phyloP scores from a whole-genome alignment of 2,797 vertebrate genomes.

The Myoxocephalus aenaeus region DNA sequence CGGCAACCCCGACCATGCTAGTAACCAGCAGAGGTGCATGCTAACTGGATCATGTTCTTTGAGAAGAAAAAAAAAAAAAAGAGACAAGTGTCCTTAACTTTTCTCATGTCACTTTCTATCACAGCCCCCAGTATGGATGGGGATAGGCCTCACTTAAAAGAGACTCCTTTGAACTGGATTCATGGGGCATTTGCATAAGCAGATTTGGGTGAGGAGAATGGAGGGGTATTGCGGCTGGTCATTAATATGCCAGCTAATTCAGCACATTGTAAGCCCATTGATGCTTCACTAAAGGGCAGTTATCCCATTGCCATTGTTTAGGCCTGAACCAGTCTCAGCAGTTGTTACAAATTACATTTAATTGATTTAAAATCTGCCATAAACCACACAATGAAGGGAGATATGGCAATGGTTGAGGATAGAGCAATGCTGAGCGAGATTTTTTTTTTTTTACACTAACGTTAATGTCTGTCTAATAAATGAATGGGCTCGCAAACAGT shows the following conservation, averaged over 20 bases:
- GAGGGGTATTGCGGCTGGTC: conserved; percentile 93
- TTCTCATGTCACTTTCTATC: conserved; percentile 99
- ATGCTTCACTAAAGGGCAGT: conserved; percentile 99
- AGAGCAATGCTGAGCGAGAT: conserved; percentile 58
- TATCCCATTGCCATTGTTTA: conserved; percentile 98
- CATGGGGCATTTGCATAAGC: conserved; percentile 99
- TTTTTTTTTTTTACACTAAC: conserved; percentile 60
- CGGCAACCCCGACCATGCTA: conserved; percentile 91
- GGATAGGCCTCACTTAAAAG: conserved; percentile 91
- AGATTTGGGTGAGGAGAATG: conserved; percentile 98
- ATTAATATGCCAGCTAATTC: conserved; percentile 99
- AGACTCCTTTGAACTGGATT: conserved; percentile 98
- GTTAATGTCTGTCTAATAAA: conserved; percentile 71
- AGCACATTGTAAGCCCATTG: conserved; percentile 99
- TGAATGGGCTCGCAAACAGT: conserved; percentile 68
- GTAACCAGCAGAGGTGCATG: conserved; percentile 95
- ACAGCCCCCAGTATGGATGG: conserved; percentile 80
- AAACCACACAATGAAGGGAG: conserved; percentile 82
- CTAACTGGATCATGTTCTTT: conserved; percentile 99
- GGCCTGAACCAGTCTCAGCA: conserved; percentile 92
- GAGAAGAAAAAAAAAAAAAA: conserved; percentile 65
- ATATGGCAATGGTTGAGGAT: conserved; percentile 64
- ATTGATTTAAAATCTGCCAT: conserved; percentile 91
- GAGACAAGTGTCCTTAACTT: conserved; percentile 99
- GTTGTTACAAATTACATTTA: conserved; percentile 99